Percentiles rank a stretch among this genome's conserved stretches.
Evolutionary conservation across 2,888 invertebrate genomes (phyloP).

Genomic region (Chymomyza amoena): DNA sequence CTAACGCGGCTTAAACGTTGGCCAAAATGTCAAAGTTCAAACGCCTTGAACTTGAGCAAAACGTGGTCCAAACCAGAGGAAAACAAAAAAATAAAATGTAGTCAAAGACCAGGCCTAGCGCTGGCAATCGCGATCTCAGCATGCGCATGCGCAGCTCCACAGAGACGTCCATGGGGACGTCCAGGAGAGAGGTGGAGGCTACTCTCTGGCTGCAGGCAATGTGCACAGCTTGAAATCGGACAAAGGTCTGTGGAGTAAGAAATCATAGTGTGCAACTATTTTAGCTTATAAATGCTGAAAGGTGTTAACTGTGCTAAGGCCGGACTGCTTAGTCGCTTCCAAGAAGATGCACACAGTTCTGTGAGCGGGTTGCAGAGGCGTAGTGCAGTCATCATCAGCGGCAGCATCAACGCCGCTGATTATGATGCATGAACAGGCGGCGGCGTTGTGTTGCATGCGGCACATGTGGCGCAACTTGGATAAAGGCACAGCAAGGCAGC

Average conservation of each 20-base stretch:
- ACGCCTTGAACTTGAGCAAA: constrained; percentile 69
- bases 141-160: constrained; percentile 58
- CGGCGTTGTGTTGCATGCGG: constrained; percentile 9
- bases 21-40: constrained; percentile 70
- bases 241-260: constrained; percentile 44
- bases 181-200: constrained; percentile 52
- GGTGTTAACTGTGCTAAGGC: constrained; percentile 64
- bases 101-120: neutral
- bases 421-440: constrained; percentile 67
- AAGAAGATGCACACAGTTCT: constrained; percentile 47
- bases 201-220: constrained; percentile 61
- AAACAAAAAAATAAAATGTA: neutral
- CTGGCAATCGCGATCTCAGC: constrained; percentile 62
- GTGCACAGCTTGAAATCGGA: constrained; percentile 50
- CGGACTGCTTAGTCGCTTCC: neutral
- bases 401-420: constrained; percentile 64
- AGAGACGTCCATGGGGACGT: constrained; percentile 23
- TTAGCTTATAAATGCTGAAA: constrained; percentile 65
- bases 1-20: constrained; percentile 37
- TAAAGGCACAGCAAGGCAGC: constrained; percentile 52
- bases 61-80: constrained; percentile 64
- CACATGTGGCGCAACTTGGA: constrained; percentile 1
- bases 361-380: constrained; percentile 25
- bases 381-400: neutral
- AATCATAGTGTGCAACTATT: constrained; percentile 65